phyloP scores from a whole-genome alignment of 2,888 invertebrate species.

The Plutella xylostella region DNA sequence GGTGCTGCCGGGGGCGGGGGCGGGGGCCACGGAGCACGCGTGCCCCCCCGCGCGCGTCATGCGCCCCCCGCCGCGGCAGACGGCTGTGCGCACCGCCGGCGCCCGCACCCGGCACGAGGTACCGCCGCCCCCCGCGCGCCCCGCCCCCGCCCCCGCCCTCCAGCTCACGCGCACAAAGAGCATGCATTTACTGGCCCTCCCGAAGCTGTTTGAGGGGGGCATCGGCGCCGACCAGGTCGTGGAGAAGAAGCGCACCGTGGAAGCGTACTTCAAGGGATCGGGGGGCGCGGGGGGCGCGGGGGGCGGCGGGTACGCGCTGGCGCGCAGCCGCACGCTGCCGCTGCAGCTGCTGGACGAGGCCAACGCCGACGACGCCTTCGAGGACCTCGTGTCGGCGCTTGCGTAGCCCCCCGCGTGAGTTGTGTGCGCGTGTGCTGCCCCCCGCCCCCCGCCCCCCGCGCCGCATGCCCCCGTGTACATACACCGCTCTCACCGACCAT shows the following conservation, averaged over 20 bases:
- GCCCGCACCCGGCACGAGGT: slow-evolving; percentile 78
- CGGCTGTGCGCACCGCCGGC: slow-evolving; percentile 28
- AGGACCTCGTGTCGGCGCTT: slow-evolving; percentile 80
- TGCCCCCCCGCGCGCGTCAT: slow-evolving; percentile 22
- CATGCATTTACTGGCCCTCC: slow-evolving; percentile 78
- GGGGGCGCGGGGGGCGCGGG: slow-evolving; percentile 43
- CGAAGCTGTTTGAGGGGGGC: slow-evolving; percentile 86
- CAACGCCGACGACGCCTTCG: slow-evolving; percentile 90
- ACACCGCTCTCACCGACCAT: slow-evolving; percentile 39
- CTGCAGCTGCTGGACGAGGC: slow-evolving; percentile 77
- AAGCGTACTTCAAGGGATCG: slow-evolving; percentile 75
- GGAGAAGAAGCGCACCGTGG: slow-evolving; percentile 79
- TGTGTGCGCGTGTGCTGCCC: slow-evolving; percentile 62
- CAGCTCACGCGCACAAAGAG: slow-evolving; percentile 74
- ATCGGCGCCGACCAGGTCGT: slow-evolving; percentile 75
- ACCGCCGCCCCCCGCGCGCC: slow-evolving; percentile 70
- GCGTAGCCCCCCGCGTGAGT: slow-evolving; percentile 57
- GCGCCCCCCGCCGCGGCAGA: slow-evolving; percentile 28
- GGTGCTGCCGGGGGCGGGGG: slow-evolving; percentile 47
- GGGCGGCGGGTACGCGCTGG: slow-evolving; percentile 61
- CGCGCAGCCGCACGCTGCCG: slow-evolving; percentile 83
- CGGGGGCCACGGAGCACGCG: slow-evolving; percentile 68
- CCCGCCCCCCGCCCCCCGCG: slow-evolving; percentile 27
- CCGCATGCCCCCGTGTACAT: slow-evolving; percentile 32
- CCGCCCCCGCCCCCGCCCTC: slow-evolving; percentile 48